Conservation (phyloP, 1,140 invertebrate genomes). For the Brachionus koreanus region DNA sequence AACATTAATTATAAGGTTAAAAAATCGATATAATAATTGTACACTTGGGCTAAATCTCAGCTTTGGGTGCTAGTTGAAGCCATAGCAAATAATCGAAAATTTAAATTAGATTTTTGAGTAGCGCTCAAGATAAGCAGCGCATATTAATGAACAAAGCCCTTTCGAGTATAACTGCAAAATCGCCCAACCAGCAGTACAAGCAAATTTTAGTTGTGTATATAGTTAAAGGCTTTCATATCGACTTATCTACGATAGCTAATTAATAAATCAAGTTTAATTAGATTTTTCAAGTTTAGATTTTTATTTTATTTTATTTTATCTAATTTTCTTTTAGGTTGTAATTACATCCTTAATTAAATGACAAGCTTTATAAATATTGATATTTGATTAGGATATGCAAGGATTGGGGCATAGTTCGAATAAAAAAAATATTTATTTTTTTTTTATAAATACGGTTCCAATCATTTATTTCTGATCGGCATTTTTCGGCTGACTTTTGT, state of each 20-base stretch:
- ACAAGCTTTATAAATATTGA: slow-evolving; percentile 23
- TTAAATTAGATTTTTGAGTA: slow-evolving; percentile 3
- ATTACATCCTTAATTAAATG: slow-evolving; percentile 41
- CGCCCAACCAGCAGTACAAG: background rate
- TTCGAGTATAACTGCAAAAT: background rate
- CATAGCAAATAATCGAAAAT: background rate
- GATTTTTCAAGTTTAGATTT: slow-evolving; percentile 14
- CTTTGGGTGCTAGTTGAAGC: background rate
- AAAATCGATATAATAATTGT: slow-evolving; percentile 21
- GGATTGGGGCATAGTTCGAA: background rate
- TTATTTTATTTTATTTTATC: background rate
- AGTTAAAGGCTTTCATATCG: background rate
- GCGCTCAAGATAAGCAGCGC: background rate
- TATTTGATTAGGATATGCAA: slow-evolving; percentile 11
- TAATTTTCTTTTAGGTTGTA: slow-evolving; percentile 40
- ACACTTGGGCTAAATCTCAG: background rate
- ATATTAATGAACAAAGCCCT: slow-evolving; percentile 1
- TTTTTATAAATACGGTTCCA: background rate
- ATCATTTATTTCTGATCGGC: background rate
- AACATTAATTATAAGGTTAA: slow-evolving; percentile 31
- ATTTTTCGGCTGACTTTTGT: background rate
- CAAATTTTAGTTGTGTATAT: background rate
- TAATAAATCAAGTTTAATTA: slow-evolving; percentile 36
- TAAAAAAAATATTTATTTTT: slow-evolving; percentile 20
- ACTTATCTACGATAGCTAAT: background rate